Conservation (phyloP, 2,888 invertebrate genomes). For the Mythimna loreyi region DNA sequence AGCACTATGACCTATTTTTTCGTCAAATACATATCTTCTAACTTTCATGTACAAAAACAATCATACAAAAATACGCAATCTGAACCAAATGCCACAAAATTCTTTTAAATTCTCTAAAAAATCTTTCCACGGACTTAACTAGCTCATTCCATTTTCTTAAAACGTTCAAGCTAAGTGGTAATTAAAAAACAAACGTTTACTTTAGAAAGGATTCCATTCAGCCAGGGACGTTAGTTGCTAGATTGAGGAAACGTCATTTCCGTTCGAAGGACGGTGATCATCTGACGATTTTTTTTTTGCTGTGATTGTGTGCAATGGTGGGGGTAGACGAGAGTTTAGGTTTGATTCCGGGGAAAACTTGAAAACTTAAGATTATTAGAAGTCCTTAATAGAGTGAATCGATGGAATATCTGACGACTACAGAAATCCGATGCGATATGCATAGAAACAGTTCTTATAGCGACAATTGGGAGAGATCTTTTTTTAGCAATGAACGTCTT, state of each 20-base stretch:
- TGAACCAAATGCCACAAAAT: slow-evolving; percentile 11
- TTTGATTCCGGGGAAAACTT: slow-evolving; percentile 15
- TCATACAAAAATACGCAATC: slow-evolving; percentile 9
- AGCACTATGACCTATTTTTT: not conserved
- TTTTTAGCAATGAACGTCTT: too few relatives aligned
- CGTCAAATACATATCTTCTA: not conserved
- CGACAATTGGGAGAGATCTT: too few relatives aligned
- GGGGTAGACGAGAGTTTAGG: not conserved
- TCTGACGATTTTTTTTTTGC: slow-evolving; percentile 76
- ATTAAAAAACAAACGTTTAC: slow-evolving; percentile 60
- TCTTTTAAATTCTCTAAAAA: slow-evolving; percentile 34
- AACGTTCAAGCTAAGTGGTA: slow-evolving; percentile 56
- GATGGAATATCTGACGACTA: too few relatives aligned
- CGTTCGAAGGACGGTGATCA: slow-evolving; percentile 75
- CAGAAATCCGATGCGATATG: too few relatives aligned
- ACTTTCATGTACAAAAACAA: slow-evolving; percentile 15
- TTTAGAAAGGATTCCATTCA: slow-evolving; percentile 61
- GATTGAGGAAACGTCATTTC: slow-evolving; percentile 78
- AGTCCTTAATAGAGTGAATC: too few relatives aligned
- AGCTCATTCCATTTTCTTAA: slow-evolving; percentile 54
- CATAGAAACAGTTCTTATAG: too few relatives aligned
- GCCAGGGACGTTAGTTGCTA: slow-evolving; percentile 64
- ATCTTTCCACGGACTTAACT: slow-evolving; percentile 40
- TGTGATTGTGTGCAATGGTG: slow-evolving; percentile 53
- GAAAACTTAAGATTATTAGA: not conserved